Percentiles rank a stretch among this genome's conserved stretches.
Conservation (phyloP, 1,140 invertebrate species). For the Tetramorium alpestre region DNA sequence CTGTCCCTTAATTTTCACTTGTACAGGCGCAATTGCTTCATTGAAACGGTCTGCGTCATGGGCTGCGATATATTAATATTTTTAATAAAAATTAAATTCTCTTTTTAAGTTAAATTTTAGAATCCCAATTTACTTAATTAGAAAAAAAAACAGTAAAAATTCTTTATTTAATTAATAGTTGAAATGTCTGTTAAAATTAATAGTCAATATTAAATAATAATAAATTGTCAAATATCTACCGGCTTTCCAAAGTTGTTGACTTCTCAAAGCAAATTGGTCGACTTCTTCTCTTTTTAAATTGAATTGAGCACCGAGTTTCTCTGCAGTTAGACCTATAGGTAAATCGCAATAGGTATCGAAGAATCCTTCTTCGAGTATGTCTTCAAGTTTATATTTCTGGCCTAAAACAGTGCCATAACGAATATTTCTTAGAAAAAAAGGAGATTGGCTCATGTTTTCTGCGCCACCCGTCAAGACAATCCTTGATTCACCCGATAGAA, state of each 20-base stretch:
- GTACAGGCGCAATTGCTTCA: constrained; percentile 96
- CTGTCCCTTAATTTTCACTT: constrained; percentile 93
- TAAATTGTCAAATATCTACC: constrained; percentile 83
- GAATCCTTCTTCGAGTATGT: constrained; percentile 96
- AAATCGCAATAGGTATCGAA: constrained; percentile 96
- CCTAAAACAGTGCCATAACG: constrained; percentile 97
- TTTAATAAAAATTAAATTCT: no score
- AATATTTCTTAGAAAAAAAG: constrained; percentile 94
- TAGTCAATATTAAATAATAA: no score
- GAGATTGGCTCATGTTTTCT: constrained; percentile 98
- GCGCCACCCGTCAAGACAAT: constrained; percentile 96
- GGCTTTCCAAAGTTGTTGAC: constrained; percentile 93
- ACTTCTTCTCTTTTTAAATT: constrained; percentile 94
- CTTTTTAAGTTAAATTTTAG: not conserved
- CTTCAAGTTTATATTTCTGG: constrained; percentile 93
- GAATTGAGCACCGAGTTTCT: constrained; percentile 97
- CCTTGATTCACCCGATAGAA: constrained; percentile 93
- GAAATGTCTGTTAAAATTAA: no score
- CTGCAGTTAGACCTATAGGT: constrained; percentile 98
- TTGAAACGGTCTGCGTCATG: constrained; percentile 95
- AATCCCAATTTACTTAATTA: not conserved
- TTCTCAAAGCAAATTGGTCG: constrained; percentile 95
- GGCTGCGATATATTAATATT: constrained; percentile 86
- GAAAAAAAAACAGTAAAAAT: constrained; percentile 26
- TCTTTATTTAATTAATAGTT: not conserved